Evolutionary conservation across 2,888 invertebrate genomes (phyloP).

Genomic region (Philhelius pedissequus): DNA sequence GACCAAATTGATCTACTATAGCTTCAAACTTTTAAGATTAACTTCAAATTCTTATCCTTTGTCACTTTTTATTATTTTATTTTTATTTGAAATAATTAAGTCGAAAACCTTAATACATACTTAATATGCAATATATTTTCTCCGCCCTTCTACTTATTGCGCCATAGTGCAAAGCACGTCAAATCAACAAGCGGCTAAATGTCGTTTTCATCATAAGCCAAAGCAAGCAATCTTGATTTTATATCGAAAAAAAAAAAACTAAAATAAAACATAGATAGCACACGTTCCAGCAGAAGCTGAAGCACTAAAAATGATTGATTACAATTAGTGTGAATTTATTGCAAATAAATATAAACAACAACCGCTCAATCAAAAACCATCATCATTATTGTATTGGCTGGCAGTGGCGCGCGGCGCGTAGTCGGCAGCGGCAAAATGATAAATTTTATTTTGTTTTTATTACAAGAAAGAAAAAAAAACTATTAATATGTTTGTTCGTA

Average conservation of each 20-base stretch:
- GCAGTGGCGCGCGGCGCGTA: neutral
- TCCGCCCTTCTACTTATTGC: neutral
- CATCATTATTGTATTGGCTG: neutral
- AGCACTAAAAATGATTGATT: slow-evolving; percentile 35
- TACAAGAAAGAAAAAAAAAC: neutral
- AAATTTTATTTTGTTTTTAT: neutral
- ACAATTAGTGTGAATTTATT: slow-evolving; percentile 47
- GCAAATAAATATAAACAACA: slow-evolving; percentile 49
- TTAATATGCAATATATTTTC: neutral
- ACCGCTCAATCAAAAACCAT: slow-evolving; percentile 27
- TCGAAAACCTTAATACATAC: too few relatives aligned
- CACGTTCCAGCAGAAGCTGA: neutral
- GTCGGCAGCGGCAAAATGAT: neutral
- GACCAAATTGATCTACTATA: too few relatives aligned
- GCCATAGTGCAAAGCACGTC: neutral
- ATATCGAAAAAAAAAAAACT: neutral
- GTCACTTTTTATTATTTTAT: too few relatives aligned
- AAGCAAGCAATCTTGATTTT: neutral
- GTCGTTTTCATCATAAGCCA: neutral
- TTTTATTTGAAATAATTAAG: too few relatives aligned
- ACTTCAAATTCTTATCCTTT: too few relatives aligned
- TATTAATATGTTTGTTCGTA: too few relatives aligned
- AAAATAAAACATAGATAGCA: neutral
- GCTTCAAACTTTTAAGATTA: too few relatives aligned
- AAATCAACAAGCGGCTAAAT: neutral